These are phyloP conservation scores for Vidua chalybeata DNA, from an alignment of 2,113 vertebrate species.

Conservation along the genomic window DNA sequence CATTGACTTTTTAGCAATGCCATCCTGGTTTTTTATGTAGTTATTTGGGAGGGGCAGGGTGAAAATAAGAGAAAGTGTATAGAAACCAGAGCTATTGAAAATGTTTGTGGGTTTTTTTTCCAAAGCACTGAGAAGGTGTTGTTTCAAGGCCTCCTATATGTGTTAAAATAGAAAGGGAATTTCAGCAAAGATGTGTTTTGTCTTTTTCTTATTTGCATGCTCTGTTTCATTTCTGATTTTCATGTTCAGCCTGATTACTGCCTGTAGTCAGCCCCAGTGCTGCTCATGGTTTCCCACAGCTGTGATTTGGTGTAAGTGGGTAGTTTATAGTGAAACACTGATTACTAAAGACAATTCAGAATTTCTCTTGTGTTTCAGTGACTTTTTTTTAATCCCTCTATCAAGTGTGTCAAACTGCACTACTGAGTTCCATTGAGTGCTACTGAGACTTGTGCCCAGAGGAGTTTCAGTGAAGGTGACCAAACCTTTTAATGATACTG, in stretches of 20 bases:
- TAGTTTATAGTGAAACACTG: not conserved
- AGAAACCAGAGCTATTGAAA: not conserved
- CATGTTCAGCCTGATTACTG: not conserved
- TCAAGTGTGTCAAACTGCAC: not conserved
- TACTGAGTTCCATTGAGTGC: not conserved
- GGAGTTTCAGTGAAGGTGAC: not conserved
- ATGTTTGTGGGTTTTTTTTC: not conserved
- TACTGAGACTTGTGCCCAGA: not conserved
- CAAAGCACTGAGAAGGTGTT: not conserved
- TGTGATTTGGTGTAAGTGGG: not conserved
- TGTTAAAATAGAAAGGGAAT: not conserved
- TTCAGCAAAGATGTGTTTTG: not conserved
- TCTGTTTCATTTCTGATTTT: not conserved
- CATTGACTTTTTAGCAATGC: not conserved
- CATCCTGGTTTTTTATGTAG: not conserved
- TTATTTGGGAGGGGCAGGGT: not conserved
- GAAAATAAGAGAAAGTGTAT: not conserved
- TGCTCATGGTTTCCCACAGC: not conserved
- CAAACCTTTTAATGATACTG: not conserved
- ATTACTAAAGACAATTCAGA: not conserved
- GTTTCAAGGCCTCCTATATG: not conserved
- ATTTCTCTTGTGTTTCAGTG: not conserved
- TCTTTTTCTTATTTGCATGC: not conserved
- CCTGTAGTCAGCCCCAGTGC: not conserved
- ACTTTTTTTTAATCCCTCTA: not conserved